phyloP scores from a whole-genome alignment of 1,140 invertebrate genomes.

The Cotesia typhae region DNA sequence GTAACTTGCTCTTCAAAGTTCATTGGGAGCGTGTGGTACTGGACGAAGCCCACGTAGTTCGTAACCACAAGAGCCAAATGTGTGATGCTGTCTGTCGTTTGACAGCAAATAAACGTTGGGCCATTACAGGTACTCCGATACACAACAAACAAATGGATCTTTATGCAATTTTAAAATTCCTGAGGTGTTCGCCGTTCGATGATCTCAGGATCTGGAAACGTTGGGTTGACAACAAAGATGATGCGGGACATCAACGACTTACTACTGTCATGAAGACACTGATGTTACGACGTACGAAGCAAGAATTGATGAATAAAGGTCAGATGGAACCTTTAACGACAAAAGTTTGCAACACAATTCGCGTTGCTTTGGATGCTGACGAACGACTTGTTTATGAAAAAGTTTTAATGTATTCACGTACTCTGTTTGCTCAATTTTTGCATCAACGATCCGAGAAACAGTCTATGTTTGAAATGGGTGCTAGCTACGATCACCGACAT shows the following conservation, averaged over 20 bases:
- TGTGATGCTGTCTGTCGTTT: slow-evolving; percentile 77
- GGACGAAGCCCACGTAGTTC: slow-evolving; percentile 91
- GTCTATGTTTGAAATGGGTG: slow-evolving; percentile 49
- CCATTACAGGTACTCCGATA: slow-evolving; percentile 92
- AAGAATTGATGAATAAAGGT: slow-evolving; percentile 73
- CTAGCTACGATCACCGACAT: slow-evolving; percentile 46
- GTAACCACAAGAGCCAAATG: slow-evolving; percentile 85
- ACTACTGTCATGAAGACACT: slow-evolving; percentile 82
- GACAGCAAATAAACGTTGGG: slow-evolving; percentile 76
- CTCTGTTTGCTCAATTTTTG: slow-evolving; percentile 78
- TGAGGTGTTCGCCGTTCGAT: slow-evolving; percentile 86
- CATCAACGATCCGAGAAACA: slow-evolving; percentile 76
- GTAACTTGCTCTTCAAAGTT: slow-evolving; percentile 79
- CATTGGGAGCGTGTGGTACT: slow-evolving; percentile 87
- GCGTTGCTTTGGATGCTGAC: slow-evolving; percentile 71
- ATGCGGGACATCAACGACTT: slow-evolving; percentile 76
- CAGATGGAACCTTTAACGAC: slow-evolving; percentile 72
- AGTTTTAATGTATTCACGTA: slow-evolving; percentile 75
- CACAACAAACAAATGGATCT: slow-evolving; percentile 93
- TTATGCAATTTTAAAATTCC: slow-evolving; percentile 86
- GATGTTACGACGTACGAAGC: slow-evolving; percentile 85
- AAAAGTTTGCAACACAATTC: slow-evolving; percentile 69
- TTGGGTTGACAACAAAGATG: slow-evolving; percentile 78
- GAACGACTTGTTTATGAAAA: slow-evolving; percentile 84
- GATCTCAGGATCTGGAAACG: slow-evolving; percentile 74